Percentiles rank a stretch among this genome's conserved stretches.
Conservation (phyloP, 2,888 invertebrate species). For the Thymelicus lineola region DNA sequence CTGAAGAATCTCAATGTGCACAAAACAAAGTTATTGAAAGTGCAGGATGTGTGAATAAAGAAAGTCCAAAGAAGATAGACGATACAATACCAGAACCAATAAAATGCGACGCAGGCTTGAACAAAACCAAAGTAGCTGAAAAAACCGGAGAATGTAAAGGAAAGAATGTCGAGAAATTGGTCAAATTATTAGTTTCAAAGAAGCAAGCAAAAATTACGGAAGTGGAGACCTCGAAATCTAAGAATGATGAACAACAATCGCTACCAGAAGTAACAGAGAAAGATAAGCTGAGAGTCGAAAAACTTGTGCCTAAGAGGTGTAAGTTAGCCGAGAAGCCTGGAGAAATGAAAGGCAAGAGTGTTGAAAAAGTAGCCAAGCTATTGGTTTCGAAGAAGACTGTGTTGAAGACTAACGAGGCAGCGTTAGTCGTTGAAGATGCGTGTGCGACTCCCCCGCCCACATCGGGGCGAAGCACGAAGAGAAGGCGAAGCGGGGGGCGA, state of each 20-base stretch:
- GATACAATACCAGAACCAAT: slow-evolving; percentile 25
- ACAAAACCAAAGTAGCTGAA: slow-evolving; percentile 40
- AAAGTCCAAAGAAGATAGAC: slow-evolving; percentile 23
- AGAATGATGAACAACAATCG: slow-evolving; percentile 32
- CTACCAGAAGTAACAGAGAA: slow-evolving; percentile 39
- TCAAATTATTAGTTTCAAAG: slow-evolving; percentile 51
- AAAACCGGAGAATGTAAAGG: slow-evolving; percentile 47
- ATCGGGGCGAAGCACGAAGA: slow-evolving; percentile 44
- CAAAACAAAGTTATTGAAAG: slow-evolving; percentile 40
- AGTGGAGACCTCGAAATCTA: slow-evolving; percentile 29
- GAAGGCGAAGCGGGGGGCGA: slow-evolving; percentile 54
- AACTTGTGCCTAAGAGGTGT: slow-evolving; percentile 56
- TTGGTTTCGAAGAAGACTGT: slow-evolving; percentile 75
- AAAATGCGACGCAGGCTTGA: slow-evolving; percentile 23
- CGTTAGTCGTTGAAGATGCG: slow-evolving; percentile 65
- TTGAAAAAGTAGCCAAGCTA: slow-evolving; percentile 75
- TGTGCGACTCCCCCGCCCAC: slow-evolving; percentile 50
- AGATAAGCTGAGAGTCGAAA: slow-evolving; percentile 43
- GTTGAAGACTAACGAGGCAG: slow-evolving; percentile 74
- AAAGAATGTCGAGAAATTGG: slow-evolving; percentile 50
- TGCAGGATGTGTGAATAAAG: slow-evolving; percentile 13
- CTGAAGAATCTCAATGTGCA: slow-evolving; percentile 47
- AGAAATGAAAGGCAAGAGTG: slow-evolving; percentile 70
- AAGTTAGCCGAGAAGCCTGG: slow-evolving; percentile 60
- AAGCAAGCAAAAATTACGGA: slow-evolving; percentile 43